A percentile compares a stretch with the other conserved stretches of the same genome.
Evolutionary conservation across 1,140 invertebrate genomes (phyloP).

Genomic region (Chrysomallon squamiferum): DNA sequence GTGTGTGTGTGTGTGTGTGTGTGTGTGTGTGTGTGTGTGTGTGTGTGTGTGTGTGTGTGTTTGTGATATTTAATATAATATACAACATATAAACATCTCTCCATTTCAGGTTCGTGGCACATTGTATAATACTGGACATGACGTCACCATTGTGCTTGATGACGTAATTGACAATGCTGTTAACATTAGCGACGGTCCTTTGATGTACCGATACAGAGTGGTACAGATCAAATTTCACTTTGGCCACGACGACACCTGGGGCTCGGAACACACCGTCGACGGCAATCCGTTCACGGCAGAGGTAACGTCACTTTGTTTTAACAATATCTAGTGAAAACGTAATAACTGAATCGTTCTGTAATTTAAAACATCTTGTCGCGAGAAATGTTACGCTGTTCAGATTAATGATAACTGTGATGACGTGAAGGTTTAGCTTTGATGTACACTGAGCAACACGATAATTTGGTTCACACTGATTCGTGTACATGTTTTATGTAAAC

Average conservation of each 20-base stretch:
- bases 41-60: too few relatives aligned
- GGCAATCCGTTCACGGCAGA: slow-evolving; percentile 62
- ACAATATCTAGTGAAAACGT: background rate
- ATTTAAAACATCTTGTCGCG: background rate
- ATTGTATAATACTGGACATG: slow-evolving; percentile 43
- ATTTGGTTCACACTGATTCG: background rate
- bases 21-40: too few relatives aligned
- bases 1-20: too few relatives aligned
- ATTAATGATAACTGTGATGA: background rate
- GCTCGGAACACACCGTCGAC: slow-evolving; percentile 89
- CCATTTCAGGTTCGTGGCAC: slow-evolving; percentile 42
- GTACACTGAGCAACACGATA: background rate
- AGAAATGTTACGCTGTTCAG: background rate
- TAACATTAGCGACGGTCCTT: slow-evolving; percentile 48
- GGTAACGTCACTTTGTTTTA: slow-evolving; percentile 25
- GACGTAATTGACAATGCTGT: slow-evolving; percentile 19
- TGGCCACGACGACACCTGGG: slow-evolving; percentile 80
- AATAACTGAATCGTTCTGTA: background rate
- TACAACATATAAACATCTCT: too few relatives aligned
- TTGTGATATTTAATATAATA: too few relatives aligned
- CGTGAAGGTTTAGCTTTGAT: background rate
- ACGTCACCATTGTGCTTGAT: slow-evolving; percentile 36
- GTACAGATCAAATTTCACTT: slow-evolving; percentile 79
- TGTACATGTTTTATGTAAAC: too few relatives aligned
- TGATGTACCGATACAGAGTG: slow-evolving; percentile 46